Evolutionary conservation across 2,888 invertebrate genomes (phyloP), one percentile per base, ranked within the genome.

Genomic region (Sclerodermus sp.): DNA sequence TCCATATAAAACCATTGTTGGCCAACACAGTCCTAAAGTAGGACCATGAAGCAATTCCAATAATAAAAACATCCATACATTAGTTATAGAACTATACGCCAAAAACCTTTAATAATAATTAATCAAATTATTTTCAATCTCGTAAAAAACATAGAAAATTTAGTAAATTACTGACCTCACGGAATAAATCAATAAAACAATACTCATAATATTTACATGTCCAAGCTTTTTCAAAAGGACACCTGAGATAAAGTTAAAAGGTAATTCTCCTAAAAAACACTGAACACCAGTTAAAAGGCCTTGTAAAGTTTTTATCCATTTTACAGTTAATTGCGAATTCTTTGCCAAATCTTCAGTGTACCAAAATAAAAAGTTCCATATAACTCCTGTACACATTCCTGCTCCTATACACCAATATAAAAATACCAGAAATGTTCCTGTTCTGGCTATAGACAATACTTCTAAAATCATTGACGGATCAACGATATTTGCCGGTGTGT

Each of bases 291-390:
- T 87, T 5, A 82, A 64, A 0, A 88, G 76, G 0, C 91, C 91
- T 73, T 90, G 87, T 13, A 90, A 68, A 0, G 90, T 88, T 73
- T 90, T 90, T n/a, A 86, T 82, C 72, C 85, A 86, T 10, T 79
- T 77, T 65, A 60, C 62, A 5, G 23, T 23, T 23, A 23, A 23
- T 43, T 79, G 71, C 18, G 60, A 50, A 47, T 68, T 44, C 2
- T 67, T 70, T 0, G 86, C 86, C 47, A 93, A 78, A 55, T 90
- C 88, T 75, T 93, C 92, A 12, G 91, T 78, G 60, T 89, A 85
- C 89, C 91, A 93, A 71, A 93, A 92, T 0, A 94, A 79, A 72
- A 93, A 96, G 63, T 92, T 87, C 91, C 95, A 95, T 16, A 93
- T 80, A 0, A 93, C 78, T 0, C 91, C 93, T 0, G 92, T 93